phyloP scores from a whole-genome alignment of 2,113 vertebrate genomes.

The Rissa tridactyla region DNA sequence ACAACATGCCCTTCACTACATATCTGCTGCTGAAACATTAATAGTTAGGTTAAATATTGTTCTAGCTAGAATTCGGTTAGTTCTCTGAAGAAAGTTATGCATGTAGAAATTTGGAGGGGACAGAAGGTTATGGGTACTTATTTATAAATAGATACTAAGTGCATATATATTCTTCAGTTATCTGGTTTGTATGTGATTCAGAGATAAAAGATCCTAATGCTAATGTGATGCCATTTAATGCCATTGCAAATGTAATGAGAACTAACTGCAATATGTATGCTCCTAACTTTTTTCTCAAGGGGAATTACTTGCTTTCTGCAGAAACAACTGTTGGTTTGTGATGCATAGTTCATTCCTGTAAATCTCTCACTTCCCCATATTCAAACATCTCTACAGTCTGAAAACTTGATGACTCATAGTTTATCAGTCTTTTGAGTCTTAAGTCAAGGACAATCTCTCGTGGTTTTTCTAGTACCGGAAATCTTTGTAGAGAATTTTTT shows the following conservation, averaged over 20 bases:
- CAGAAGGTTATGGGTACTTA: neutral
- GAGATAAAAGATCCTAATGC: neutral
- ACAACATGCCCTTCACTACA: neutral
- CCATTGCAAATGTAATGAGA: neutral
- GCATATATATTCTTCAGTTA: neutral
- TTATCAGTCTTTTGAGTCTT: constrained; percentile 26
- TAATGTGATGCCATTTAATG: neutral
- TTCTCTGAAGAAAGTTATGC: neutral
- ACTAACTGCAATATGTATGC: neutral
- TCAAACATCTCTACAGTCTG: neutral
- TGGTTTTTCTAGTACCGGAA: constrained; percentile 18
- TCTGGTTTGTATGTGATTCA: neutral
- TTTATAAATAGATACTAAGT: neutral
- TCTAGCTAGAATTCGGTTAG: neutral
- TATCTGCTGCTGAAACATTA: constrained; percentile 20
- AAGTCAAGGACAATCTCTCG: neutral
- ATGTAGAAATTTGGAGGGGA: neutral
- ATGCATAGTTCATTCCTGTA: neutral
- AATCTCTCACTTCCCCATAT: neutral
- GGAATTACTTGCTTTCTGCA: neutral
- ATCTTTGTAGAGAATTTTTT: neutral
- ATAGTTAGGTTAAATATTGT: neutral
- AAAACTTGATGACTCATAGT: constrained; percentile 56
- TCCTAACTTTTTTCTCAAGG: neutral
- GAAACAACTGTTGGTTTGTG: neutral